Conservation (phyloP, 2,113 vertebrate genomes). For the Mustela nigripes region DNA sequence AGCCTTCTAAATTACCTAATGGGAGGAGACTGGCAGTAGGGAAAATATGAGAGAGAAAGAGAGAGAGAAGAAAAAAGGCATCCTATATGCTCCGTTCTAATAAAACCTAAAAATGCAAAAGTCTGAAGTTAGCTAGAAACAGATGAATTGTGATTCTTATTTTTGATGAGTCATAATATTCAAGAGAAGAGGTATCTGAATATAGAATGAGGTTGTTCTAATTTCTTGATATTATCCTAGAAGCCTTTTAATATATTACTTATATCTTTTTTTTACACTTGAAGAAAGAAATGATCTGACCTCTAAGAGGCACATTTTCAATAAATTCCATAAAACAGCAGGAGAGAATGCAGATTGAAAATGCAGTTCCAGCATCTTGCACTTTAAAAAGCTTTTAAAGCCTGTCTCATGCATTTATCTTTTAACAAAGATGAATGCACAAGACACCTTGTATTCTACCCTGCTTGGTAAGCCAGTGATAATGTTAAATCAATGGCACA, state of each 20-base stretch:
- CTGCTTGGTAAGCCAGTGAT: slow-evolving; percentile 79
- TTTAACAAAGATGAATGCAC: slow-evolving; percentile 88
- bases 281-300: slow-evolving; percentile 86
- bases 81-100: neutral
- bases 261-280: slow-evolving; percentile 82
- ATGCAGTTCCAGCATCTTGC: slow-evolving; percentile 87
- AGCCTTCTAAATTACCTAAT: slow-evolving; percentile 14
- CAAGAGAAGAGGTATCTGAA: slow-evolving; percentile 56
- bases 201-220: slow-evolving; percentile 78
- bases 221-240: slow-evolving; percentile 81
- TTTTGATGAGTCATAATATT: slow-evolving; percentile 83
- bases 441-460: slow-evolving; percentile 80
- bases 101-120: slow-evolving; percentile 51
- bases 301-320: slow-evolving; percentile 88
- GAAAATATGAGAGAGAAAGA: neutral
- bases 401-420: slow-evolving; percentile 86
- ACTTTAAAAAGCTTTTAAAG: slow-evolving; percentile 90
- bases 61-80: neutral
- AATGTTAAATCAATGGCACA: slow-evolving; percentile 86
- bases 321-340: slow-evolving; percentile 85
- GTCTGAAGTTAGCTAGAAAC: slow-evolving; percentile 61
- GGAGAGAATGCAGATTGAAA: slow-evolving; percentile 87
- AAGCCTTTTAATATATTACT: slow-evolving; percentile 84
- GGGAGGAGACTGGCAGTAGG: neutral
- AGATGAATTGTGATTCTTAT: slow-evolving; percentile 68